Conservation (phyloP, 2,888 invertebrate species). For the Tetramorium bicarinatum region DNA sequence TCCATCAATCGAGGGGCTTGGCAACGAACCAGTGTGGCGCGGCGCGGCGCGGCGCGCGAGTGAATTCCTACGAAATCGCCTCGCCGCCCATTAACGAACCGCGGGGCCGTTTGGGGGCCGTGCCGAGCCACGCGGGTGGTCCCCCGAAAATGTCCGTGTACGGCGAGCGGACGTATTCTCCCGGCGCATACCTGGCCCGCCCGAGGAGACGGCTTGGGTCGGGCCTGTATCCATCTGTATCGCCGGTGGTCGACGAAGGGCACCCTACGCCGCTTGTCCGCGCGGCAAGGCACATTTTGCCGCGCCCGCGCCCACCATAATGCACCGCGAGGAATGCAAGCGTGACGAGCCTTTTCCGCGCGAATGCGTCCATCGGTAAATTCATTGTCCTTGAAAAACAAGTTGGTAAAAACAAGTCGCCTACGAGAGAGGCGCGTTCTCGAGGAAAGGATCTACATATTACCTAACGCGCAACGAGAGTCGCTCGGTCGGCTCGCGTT, state of each 20-base stretch:
- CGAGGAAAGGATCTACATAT: slow-evolving; percentile 64
- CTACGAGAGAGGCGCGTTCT: slow-evolving; percentile 48
- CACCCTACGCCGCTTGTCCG: slow-evolving; percentile 5
- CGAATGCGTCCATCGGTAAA: slow-evolving; percentile 57
- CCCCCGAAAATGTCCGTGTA: slow-evolving; percentile 26
- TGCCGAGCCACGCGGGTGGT: slow-evolving; percentile 36
- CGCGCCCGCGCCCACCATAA: slow-evolving; percentile 21
- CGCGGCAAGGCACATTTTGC: slow-evolving; percentile 38
- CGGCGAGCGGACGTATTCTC: not conserved
- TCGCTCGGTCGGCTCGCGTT: slow-evolving; percentile 24
- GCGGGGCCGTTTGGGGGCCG: not conserved
- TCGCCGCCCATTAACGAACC: slow-evolving; percentile 17
- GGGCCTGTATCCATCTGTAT: slow-evolving; percentile 15
- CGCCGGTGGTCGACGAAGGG: slow-evolving; percentile 25
- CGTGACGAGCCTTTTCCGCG: slow-evolving; percentile 61
- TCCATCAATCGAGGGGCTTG: not conserved
- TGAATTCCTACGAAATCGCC: slow-evolving; percentile 26
- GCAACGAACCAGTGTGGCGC: not conserved
- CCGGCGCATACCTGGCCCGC: slow-evolving; percentile 27
- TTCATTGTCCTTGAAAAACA: slow-evolving; percentile 65
- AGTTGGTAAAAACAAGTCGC: slow-evolving; percentile 58
- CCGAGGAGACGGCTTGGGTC: not conserved
- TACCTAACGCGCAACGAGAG: slow-evolving; percentile 55
- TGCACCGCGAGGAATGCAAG: slow-evolving; percentile 56
- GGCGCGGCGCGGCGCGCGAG: not conserved